Evolutionary conservation across 2,797 vertebrate species (phyloP).

Genomic region (Jordanella pulchra): DNA sequence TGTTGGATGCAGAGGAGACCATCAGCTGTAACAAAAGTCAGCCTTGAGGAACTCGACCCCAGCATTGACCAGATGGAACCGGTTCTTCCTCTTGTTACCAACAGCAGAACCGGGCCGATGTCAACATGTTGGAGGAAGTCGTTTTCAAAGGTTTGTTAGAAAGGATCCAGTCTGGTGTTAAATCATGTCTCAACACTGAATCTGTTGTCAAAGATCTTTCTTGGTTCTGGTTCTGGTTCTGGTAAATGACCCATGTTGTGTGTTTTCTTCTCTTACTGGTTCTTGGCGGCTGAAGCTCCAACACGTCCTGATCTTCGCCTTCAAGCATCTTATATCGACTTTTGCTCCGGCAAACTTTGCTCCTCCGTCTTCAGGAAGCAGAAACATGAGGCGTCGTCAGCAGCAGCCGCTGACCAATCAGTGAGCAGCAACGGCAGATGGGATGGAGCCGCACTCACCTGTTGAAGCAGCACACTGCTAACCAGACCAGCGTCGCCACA

Average conservation of each 20-base stretch:
- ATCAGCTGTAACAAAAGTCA: too few relatives aligned
- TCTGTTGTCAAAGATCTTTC: background rate
- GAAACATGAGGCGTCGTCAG: background rate
- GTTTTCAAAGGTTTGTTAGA: too few relatives aligned
- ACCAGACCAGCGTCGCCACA: constrained; percentile 88
- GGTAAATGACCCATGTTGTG: background rate
- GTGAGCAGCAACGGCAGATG: too few relatives aligned
- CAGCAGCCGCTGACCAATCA: background rate
- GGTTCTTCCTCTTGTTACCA: too few relatives aligned
- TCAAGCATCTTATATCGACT: constrained; percentile 97
- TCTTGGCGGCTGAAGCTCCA: constrained; percentile 87
- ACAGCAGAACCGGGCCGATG: too few relatives aligned
- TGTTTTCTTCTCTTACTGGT: constrained; percentile 55
- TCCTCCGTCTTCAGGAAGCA: constrained; percentile 82
- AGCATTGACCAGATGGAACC: too few relatives aligned
- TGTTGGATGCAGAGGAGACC: too few relatives aligned
- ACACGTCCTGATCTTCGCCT: constrained; percentile 89
- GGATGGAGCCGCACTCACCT: constrained; percentile 77
- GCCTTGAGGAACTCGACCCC: too few relatives aligned
- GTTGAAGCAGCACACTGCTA: constrained; percentile 91
- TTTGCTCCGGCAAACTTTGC: constrained; percentile 89
- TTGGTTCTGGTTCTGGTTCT: background rate
- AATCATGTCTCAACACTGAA: too few relatives aligned
- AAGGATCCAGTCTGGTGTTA: too few relatives aligned
- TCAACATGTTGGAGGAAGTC: too few relatives aligned